phyloP scores from a whole-genome alignment of 37 sponge, comb jelly and placozoan species.

The Tethya wilhelma region DNA sequence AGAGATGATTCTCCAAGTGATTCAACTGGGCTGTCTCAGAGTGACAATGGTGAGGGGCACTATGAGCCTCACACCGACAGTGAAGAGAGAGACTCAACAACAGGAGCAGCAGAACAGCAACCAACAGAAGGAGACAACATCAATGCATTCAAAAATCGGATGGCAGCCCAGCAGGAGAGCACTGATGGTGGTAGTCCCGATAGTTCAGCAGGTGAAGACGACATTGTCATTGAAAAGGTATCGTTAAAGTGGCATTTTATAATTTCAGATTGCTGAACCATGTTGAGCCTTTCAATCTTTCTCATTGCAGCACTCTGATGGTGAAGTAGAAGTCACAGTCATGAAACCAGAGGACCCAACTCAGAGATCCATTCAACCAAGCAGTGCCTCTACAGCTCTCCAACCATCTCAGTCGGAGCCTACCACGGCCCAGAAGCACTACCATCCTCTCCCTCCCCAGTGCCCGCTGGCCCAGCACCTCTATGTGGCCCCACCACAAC shows the following conservation, averaged over 20 bases:
- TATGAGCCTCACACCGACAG: background rate
- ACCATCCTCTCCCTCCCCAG: slow-evolving; percentile 14
- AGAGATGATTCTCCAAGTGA: too few species aligned
- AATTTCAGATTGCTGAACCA: background rate
- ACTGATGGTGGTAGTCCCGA: background rate
- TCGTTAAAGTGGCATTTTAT: too few species aligned
- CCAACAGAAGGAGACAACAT: too few species aligned
- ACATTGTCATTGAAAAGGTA: too few species aligned
- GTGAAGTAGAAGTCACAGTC: background rate
- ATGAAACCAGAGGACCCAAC: background rate
- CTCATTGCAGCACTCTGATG: background rate
- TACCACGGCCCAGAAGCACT: slow-evolving; percentile 34
- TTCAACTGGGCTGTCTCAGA: too few species aligned
- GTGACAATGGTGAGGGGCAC: too few species aligned
- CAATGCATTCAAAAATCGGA: background rate
- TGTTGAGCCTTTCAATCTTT: background rate
- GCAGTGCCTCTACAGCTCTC: too few species aligned
- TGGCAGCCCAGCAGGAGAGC: too few species aligned
- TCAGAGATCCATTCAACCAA: background rate
- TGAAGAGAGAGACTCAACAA: background rate
- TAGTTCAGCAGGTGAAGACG: background rate
- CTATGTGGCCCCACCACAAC: slow-evolving; percentile 60
- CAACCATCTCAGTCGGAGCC: too few species aligned
- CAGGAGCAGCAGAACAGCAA: too few species aligned
- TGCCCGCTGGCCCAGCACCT: slow-evolving; percentile 16